These are phyloP conservation scores for Phoxinus phoxinus DNA, from an alignment of 2,113 vertebrate species.

Conservation along the genomic window DNA sequence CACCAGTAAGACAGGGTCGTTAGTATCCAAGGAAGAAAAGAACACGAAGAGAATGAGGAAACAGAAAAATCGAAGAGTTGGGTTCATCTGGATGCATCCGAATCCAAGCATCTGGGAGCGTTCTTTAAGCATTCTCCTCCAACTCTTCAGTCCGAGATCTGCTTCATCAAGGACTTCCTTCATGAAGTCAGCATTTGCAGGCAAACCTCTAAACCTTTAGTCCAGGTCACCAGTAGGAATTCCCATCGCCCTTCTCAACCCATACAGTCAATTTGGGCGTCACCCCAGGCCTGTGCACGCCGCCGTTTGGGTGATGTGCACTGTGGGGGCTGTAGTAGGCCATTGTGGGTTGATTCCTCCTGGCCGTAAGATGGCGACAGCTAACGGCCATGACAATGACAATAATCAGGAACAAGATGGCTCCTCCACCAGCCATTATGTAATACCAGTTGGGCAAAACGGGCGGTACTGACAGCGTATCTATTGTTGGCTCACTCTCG, in stretches of 20 bases:
- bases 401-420: slow-evolving; percentile 93
- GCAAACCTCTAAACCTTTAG: slow-evolving; percentile 11
- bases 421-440: slow-evolving; percentile 96
- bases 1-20: slow-evolving; percentile 10
- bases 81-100: slow-evolving; percentile 26
- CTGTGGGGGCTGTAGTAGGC: slow-evolving; percentile 98
- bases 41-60: slow-evolving; percentile 14
- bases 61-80: slow-evolving; percentile 31
- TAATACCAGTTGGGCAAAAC: slow-evolving; percentile 99
- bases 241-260: slow-evolving; percentile 85
- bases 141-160: slow-evolving; percentile 28
- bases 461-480: slow-evolving; percentile 93
- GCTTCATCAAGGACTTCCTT: slow-evolving; percentile 35
- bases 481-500: slow-evolving; percentile 90
- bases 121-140: slow-evolving; percentile 34
- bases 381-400: slow-evolving; percentile 95
- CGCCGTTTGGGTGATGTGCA: slow-evolving; percentile 83
- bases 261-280: slow-evolving; percentile 96
- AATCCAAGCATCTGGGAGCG: background rate
- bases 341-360: slow-evolving; percentile 97
- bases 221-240: slow-evolving; percentile 73
- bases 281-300: slow-evolving; percentile 81
- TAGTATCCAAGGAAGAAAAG: slow-evolving; percentile 35
- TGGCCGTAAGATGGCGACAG: slow-evolving; percentile 97
- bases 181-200: slow-evolving; percentile 28